Conservation (phyloP, 2,113 vertebrate genomes). For the Lepus timidus region DNA sequence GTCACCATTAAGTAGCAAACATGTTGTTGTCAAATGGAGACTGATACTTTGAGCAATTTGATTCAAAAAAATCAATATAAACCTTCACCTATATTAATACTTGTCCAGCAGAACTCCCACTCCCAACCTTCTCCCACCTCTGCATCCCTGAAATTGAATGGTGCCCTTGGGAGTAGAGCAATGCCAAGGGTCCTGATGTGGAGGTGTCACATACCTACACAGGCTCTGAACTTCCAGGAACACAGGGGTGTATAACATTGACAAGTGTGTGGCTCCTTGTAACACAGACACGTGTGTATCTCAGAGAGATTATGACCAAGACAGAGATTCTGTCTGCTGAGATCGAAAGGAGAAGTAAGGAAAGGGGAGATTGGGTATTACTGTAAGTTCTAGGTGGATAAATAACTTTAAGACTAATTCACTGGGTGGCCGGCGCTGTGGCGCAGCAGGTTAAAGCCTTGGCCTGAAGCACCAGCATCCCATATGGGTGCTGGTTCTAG, state of each 20-base stretch:
- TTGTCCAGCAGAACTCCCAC: not conserved
- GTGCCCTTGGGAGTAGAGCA: not conserved
- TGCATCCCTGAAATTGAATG: not conserved
- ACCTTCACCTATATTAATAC: not conserved
- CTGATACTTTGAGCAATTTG: constrained; percentile 24
- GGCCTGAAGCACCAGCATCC: no score
- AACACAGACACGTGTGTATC: no score
- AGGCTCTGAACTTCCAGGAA: not conserved
- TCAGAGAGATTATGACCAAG: not conserved
- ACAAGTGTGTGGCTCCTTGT: not conserved
- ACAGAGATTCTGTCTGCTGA: not conserved
- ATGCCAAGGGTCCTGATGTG: not conserved
- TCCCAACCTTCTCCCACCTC: rapidly evolving
- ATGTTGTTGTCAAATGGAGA: not conserved
- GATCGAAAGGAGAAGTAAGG: not conserved
- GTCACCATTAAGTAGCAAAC: not conserved
- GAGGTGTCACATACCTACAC: not conserved
- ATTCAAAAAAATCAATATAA: not conserved
- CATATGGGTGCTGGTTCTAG: no score
- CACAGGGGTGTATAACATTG: not conserved
- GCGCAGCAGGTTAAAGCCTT: no score
- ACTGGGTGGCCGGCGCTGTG: no score
- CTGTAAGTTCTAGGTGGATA: not conserved
- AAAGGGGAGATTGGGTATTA: not conserved
- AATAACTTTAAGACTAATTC: not conserved